These are phyloP conservation scores for Hydropsyche tenuis DNA, from an alignment of 1,140 invertebrate species.

Conservation along the genomic window DNA sequence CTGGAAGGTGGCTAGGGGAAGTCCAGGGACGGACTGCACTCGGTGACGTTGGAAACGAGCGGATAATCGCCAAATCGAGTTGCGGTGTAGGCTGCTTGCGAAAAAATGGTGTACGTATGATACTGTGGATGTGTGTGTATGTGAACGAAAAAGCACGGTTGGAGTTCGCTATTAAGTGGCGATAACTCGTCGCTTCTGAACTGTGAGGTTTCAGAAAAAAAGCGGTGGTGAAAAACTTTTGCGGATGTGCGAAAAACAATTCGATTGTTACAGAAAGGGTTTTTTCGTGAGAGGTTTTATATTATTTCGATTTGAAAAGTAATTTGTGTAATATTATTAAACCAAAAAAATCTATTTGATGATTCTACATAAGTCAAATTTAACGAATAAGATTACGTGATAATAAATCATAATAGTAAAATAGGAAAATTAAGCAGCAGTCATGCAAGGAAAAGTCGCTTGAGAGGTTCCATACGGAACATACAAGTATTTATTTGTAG, in stretches of 20 bases:
- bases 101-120: slow-evolving; percentile 43
- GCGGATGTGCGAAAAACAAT: not conserved
- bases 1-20: slow-evolving; percentile 8
- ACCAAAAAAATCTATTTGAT: too few species aligned
- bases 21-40: not conserved
- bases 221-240: too few species aligned
- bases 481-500: slow-evolving; percentile 30
- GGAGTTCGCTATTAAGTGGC: slow-evolving; percentile 13
- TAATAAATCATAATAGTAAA: too few species aligned
- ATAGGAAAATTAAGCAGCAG: too few species aligned
- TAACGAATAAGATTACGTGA: too few species aligned
- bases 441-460: too few species aligned
- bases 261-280: not conserved
- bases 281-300: not conserved
- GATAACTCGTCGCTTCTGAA: slow-evolving; percentile 18
- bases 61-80: slow-evolving; percentile 50
- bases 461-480: not conserved
- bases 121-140: too few species aligned
- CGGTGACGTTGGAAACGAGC: not conserved
- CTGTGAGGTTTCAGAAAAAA: too few species aligned
- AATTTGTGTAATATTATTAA: too few species aligned
- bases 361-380: too few species aligned
- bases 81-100: slow-evolving; percentile 39
- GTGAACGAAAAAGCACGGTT: slow-evolving; percentile 31
- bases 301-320: too few species aligned